Percentiles rank a stretch among this genome's conserved stretches.
phyloP scores from a whole-genome alignment of 1,140 invertebrate genomes.

The Drosophila miranda region DNA sequence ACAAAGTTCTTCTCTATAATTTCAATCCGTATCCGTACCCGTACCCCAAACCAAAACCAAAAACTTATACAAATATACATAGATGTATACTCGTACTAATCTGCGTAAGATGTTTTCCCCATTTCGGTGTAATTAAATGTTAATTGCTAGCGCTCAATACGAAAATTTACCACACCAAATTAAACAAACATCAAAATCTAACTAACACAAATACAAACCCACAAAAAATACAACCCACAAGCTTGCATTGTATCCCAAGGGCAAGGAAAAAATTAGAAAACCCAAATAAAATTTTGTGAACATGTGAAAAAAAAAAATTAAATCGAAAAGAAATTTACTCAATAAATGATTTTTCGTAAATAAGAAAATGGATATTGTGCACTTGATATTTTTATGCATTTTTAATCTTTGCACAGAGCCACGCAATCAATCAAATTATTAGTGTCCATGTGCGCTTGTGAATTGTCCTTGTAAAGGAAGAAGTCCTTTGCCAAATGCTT shows the following conservation, averaged over 20 bases:
- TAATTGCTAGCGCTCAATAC: slow-evolving; percentile 61
- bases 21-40: slow-evolving; percentile 1
- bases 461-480: no score
- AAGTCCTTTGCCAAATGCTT: no score
- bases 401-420: no score
- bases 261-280: slow-evolving; percentile 55
- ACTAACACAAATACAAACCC: no score
- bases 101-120: slow-evolving; percentile 56
- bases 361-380: slow-evolving; percentile 3
- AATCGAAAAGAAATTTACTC: slow-evolving; percentile 76
- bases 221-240: no score
- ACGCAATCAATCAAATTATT: no score
- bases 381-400: not conserved
- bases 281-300: slow-evolving; percentile 67
- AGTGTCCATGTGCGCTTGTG: no score
- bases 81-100: slow-evolving; percentile 30
- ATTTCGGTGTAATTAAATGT: slow-evolving; percentile 74
- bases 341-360: slow-evolving; percentile 79
- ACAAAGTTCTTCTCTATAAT: slow-evolving; percentile 6
- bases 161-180: slow-evolving; percentile 17
- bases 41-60: slow-evolving; percentile 3
- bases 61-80: slow-evolving; percentile 24
- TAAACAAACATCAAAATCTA: slow-evolving; percentile 23
- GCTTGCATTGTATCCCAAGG: no score
- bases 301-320: slow-evolving; percentile 64